Evolutionary conservation across 2,797 vertebrate genomes (phyloP).

Genomic region (Leptatherina wallacei): DNA sequence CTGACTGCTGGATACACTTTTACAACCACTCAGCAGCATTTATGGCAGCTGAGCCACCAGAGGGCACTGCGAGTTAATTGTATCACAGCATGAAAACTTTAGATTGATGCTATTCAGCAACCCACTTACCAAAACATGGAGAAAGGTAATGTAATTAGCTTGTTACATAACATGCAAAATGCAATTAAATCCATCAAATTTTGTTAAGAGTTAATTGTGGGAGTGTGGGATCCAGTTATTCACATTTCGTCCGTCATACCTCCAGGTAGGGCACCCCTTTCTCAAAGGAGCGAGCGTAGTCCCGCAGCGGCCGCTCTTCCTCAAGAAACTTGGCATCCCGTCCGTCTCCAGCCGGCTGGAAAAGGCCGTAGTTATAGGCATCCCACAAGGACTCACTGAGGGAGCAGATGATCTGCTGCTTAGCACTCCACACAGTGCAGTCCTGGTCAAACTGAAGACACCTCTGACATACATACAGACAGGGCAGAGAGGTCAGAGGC

Average conservation of each 20-base stretch:
- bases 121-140: conserved; percentile 17
- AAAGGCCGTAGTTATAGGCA: conserved; percentile 93
- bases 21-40: conserved; percentile 17
- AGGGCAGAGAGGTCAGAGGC: conserved; percentile 13
- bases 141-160: conserved; percentile 21
- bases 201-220: conserved; percentile 6
- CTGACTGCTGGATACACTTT: conserved; percentile 5
- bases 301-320: conserved; percentile 88
- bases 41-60: conserved; percentile 60
- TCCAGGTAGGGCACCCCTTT: conserved; percentile 94
- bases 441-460: conserved; percentile 94
- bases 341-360: conserved; percentile 93
- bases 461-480: conserved; percentile 80
- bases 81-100: conserved; percentile 17
- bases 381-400: conserved; percentile 92
- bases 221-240: neutral
- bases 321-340: conserved; percentile 93
- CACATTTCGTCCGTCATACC: conserved; percentile 72
- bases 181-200: conserved; percentile 28
- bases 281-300: conserved; percentile 92
- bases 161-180: conserved; percentile 31
- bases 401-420: conserved; percentile 93
- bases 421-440: conserved; percentile 91
- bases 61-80: conserved; percentile 61
- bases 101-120: conserved; percentile 19